phyloP scores from a whole-genome alignment of 2,797 vertebrate species.

The Potorous gilbertii region DNA sequence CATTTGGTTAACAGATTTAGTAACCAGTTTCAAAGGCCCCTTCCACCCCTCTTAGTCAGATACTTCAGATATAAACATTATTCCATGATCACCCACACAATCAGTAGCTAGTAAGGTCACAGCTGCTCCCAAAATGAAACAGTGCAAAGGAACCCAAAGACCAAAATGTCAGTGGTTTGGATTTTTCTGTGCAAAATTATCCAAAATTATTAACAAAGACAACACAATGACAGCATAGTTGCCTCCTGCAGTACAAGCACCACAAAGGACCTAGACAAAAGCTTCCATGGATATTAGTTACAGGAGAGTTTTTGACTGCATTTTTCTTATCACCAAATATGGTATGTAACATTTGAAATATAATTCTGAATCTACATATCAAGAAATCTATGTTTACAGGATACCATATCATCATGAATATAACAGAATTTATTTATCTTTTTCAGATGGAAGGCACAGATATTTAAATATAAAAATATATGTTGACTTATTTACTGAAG shows the following conservation, averaged over 20 bases:
- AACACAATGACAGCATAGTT: background rate
- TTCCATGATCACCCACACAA: rapidly evolving
- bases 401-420: background rate
- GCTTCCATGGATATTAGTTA: background rate
- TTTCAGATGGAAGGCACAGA: background rate
- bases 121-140: background rate
- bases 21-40: background rate
- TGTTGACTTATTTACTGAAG: background rate
- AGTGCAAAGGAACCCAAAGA: background rate
- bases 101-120: background rate
- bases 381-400: background rate
- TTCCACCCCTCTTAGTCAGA: background rate
- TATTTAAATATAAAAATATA: background rate
- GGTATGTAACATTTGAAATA: background rate
- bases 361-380: background rate
- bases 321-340: background rate
- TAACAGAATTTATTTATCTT: background rate
- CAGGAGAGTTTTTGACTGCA: background rate
- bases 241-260: background rate
- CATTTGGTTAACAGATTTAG: background rate
- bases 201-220: background rate
- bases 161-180: background rate
- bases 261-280: background rate
- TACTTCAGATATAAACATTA: constrained; percentile 1
- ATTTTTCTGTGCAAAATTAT: background rate